phyloP scores from a whole-genome alignment of 2,113 vertebrate species.

The Vicugna pacos region DNA sequence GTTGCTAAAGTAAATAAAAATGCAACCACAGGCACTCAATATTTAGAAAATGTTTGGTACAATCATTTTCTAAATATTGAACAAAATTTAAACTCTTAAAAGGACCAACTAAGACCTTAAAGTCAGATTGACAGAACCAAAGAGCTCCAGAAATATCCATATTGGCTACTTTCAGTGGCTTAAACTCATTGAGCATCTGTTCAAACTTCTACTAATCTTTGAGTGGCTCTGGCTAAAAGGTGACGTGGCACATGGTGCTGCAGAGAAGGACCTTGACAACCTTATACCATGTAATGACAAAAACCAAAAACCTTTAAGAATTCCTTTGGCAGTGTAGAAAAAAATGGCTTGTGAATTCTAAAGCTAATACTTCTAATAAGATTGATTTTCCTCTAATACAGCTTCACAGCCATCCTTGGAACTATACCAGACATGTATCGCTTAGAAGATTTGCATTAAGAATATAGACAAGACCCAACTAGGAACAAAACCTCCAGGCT shows the following conservation, averaged over 20 bases:
- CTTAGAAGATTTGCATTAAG: neutral
- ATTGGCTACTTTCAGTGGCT: neutral
- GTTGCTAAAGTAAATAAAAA: slow-evolving; percentile 61
- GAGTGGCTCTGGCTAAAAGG: neutral
- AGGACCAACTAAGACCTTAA: neutral
- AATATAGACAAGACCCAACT: neutral
- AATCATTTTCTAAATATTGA: slow-evolving; percentile 39
- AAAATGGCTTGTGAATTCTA: neutral
- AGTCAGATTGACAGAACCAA: neutral
- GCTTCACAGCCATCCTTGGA: neutral
- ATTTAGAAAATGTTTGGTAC: neutral
- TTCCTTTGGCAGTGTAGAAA: neutral
- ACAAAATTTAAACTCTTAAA: slow-evolving; percentile 50
- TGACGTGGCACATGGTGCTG: neutral
- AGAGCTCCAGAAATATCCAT: neutral
- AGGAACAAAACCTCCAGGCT: neutral
- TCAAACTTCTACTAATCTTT: slow-evolving; percentile 27
- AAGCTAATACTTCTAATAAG: neutral
- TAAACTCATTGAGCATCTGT: neutral
- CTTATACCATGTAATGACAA: neutral
- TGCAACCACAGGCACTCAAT: neutral
- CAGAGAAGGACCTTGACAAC: neutral
- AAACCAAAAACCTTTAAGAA: neutral
- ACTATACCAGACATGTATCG: neutral
- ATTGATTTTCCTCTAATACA: neutral